Evolutionary conservation across 2,888 invertebrate species (phyloP), one percentile per base, ranked within the genome.

Genomic region (Amaurobius ferox): DNA sequence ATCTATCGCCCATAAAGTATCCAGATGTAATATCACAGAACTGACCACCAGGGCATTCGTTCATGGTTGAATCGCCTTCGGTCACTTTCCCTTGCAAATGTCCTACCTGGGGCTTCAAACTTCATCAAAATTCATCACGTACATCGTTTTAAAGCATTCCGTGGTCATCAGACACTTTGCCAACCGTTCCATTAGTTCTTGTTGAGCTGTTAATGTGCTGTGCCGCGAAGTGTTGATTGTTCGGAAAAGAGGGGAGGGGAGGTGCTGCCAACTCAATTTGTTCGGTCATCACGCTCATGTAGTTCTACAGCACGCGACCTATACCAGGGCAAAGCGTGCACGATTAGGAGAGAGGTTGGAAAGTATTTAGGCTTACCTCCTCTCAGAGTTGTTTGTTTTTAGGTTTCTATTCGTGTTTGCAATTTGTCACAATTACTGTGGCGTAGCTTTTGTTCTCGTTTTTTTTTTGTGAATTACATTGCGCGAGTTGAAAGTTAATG

Each of bases 51-150:
- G n/a, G n/a, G n/a, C n/a, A n/a, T n/a, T n/a, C n/a, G n/a, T n/a
- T 9, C 6, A 9, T 9, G 35, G 9, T 35, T 9, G 9, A 35
- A 35, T 35, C 35, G 9, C 35, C 35, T 7, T 7, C 35, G 35
- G 35, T 35, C 35, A 35, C 35, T 9, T n/a, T n/a, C n/a, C n/a
- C n/a, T n/a, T n/a, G n/a, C n/a, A 44, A 62, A 62, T 62, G 23
- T 62, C 1, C 28, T 13, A 1, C 13, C 62, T 13, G 29, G 39
- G 67, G 26, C 67, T n/a, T 70, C 66, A 67, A 76, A 81, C 76
- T 81, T 81, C 73, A 81, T 81, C 81, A 62, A 81, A 81, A 81
- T 81, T 81, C 74, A 55, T 32, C 44, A 35, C 74, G 81, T 74
- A 74, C 7, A 62, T 26, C 64, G 55, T 71, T 68, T 32, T 71